Evolutionary conservation across 2,888 invertebrate genomes (phyloP), one percentile per base, ranked within the genome.

Genomic region (Lepetodrilus schrolli): DNA sequence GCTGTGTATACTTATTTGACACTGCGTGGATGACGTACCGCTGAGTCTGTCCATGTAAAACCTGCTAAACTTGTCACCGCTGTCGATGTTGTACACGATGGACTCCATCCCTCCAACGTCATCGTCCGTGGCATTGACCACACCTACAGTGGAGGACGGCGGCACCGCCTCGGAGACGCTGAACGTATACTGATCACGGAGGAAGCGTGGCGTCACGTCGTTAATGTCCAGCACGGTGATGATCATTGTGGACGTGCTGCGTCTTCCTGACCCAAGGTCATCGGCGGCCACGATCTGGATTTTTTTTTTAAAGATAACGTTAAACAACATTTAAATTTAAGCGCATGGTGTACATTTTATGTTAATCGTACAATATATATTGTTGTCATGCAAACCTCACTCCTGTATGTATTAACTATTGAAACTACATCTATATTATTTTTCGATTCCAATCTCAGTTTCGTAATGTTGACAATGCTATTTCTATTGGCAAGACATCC

Each of bases 61-160:
- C 20, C 70, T n/a, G n/a, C n/a, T 65, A 5, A 78, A 78, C 21
- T 76, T 74, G 4, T 74, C 76, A 1, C 79, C 80, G 17, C 65
- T 48, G 2, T 51, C 34, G 1, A 80, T 72, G 20, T 50, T 70
- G 69, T 78, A 82, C 17, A 69, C 66, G 34, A 78, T 34, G 1
- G 74, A 50, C 26, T 69, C 47, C 65, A 74, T 76, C 30, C 69
- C 58, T 47, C 50, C 43, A 21, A 51, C 48, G 50, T 84, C 84
- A 8, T 13, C 50, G 58, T 84, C 83, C 5, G 58, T 49, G 30
- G 82, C 82, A n/a, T 48, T 51, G 10, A 84, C 74, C 3, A 21
- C 50, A 21, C 81, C 82, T 0, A 84, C 77, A 17, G 69, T n/a
- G 7, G 13, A 43, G n/a, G 51, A 49, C 17, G 65, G 47, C 50